Conservation (phyloP, 2,797 vertebrate species). For the Enteromius trimaculatus region DNA sequence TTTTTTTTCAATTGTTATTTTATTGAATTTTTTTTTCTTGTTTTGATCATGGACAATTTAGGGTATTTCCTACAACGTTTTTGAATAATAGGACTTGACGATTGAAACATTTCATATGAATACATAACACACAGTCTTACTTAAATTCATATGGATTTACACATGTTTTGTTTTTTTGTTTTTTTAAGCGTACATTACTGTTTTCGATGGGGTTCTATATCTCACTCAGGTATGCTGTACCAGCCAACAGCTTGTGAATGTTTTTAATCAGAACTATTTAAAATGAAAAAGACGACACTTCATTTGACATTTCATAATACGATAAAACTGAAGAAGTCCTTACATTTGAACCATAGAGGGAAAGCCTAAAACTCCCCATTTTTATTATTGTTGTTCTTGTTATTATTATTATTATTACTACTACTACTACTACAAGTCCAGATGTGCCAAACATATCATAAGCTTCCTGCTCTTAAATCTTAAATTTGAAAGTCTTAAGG, state of each 20-base stretch:
- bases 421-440: slow-evolving; percentile 73
- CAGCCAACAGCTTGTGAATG: slow-evolving; percentile 99
- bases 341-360: slow-evolving; percentile 74
- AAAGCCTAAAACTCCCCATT: slow-evolving; percentile 64
- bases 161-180: slow-evolving; percentile 79
- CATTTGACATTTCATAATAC: slow-evolving; percentile 81
- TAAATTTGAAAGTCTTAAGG: slow-evolving; percentile 89
- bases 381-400: slow-evolving; percentile 57
- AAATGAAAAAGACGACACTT: slow-evolving; percentile 75
- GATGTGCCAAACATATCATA: slow-evolving; percentile 94
- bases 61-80: slow-evolving; percentile 83
- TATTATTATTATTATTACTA: slow-evolving; percentile 59
- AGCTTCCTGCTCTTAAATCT: slow-evolving; percentile 86
- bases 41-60: slow-evolving; percentile 84
- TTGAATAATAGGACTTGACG: slow-evolving; percentile 95
- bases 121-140: slow-evolving; percentile 92
- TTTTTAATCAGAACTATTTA: slow-evolving; percentile 94
- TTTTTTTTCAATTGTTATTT: slow-evolving; percentile 75
- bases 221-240: slow-evolving; percentile 99
- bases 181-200: slow-evolving; percentile 93
- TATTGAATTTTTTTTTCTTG: slow-evolving; percentile 76
- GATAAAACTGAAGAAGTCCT: slow-evolving; percentile 78
- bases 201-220: slow-evolving; percentile 94
- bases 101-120: slow-evolving; percentile 83
- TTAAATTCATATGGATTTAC: slow-evolving; percentile 78